Conservation (phyloP, 2,888 invertebrate genomes). For the Drosophila suboccidentalis region DNA sequence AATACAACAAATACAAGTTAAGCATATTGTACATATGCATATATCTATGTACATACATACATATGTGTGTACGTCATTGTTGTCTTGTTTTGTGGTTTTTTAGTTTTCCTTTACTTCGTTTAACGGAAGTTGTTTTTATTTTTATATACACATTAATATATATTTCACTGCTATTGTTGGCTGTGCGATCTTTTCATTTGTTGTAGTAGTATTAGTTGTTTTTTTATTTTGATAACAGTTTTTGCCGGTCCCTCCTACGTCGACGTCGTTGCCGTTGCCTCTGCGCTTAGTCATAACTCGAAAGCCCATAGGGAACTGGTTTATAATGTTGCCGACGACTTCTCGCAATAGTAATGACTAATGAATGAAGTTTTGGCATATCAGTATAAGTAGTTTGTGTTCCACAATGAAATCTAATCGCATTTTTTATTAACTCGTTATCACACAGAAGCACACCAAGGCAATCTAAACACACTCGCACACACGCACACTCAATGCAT, state of each 20-base stretch:
- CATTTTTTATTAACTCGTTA: conserved; percentile 55
- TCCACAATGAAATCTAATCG: conserved; percentile 71
- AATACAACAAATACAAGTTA: conserved; percentile 35
- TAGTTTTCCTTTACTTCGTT: conserved; percentile 15
- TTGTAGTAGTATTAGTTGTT: conserved; percentile 17
- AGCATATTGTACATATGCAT: conserved; percentile 48
- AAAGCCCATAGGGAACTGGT: conserved; percentile 42
- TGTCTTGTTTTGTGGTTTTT: conserved; percentile 18
- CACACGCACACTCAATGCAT: conserved; percentile 23
- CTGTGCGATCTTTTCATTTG: conserved; percentile 21
- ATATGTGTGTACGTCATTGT: conserved; percentile 26
- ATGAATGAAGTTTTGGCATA: conserved; percentile 40
- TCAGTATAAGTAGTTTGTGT: conserved; percentile 42
- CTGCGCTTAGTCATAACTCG: conserved; percentile 56
- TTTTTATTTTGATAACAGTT: conserved; percentile 46
- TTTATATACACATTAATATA: conserved; percentile 11
- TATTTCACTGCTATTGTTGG: conserved; percentile 18
- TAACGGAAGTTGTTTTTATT: conserved; percentile 36
- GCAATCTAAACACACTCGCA: conserved; percentile 9
- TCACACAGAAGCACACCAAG: conserved; percentile 46
- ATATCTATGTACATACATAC: conserved; percentile 7
- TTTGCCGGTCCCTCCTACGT: conserved; percentile 40
- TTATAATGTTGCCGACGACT: conserved; percentile 50
- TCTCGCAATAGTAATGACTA: conserved; percentile 48
- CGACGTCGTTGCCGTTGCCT: conserved; percentile 12